Evolutionary conservation across 2,113 vertebrate genomes (phyloP).

Genomic region (Rhinolophus sinicus): DNA sequence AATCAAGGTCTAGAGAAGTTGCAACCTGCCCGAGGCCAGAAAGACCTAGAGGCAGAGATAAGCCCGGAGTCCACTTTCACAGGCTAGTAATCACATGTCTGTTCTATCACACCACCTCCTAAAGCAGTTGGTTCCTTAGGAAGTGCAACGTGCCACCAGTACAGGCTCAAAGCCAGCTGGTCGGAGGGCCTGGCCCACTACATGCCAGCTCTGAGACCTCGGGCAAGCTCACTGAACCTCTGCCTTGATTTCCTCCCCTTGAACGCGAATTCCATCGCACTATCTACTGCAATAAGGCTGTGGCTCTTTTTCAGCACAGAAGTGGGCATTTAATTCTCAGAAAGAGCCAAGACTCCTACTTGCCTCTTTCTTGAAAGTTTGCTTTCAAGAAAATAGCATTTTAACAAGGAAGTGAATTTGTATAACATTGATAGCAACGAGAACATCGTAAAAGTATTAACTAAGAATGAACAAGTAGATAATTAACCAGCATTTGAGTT

Average conservation of each 20-base stretch:
- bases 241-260: neutral
- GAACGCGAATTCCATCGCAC: neutral
- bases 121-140: no score
- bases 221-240: neutral
- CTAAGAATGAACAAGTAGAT: neutral
- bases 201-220: neutral
- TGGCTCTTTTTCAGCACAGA: neutral
- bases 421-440: neutral
- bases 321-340: neutral
- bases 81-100: neutral
- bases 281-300: neutral
- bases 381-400: neutral
- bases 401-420: conserved; percentile 16
- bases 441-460: neutral
- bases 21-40: neutral
- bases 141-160: neutral
- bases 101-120: no score
- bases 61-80: neutral
- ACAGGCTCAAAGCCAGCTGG: neutral
- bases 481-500: neutral
- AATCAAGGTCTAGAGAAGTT: neutral
- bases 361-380: neutral
- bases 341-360: neutral
- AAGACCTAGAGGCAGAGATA: neutral
- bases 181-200: neutral